phyloP scores from a whole-genome alignment of 2,888 invertebrate genomes.

The Apoda limacodes region DNA sequence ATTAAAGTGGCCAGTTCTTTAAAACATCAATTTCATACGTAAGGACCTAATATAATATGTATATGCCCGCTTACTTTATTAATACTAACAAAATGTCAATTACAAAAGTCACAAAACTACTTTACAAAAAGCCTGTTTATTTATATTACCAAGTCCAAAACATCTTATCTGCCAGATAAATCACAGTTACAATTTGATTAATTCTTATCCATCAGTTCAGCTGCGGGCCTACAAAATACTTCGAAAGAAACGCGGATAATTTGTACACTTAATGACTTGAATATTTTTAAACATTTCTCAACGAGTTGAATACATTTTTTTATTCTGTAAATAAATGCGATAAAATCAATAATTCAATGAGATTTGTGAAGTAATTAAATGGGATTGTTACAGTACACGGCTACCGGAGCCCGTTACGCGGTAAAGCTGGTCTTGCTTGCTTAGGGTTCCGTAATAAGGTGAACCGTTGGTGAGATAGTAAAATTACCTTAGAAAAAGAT shows the following conservation, averaged over 20 bases:
- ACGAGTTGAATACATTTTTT: background rate
- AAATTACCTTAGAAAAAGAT: constrained; percentile 2
- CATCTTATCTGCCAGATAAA: too few relatives aligned
- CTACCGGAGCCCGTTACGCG: constrained; percentile 66
- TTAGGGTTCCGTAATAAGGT: constrained; percentile 1
- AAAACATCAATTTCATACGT: too few relatives aligned
- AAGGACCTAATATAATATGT: too few relatives aligned
- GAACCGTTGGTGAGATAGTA: constrained; percentile 11
- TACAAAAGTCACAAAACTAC: too few relatives aligned
- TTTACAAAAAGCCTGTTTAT: too few relatives aligned
- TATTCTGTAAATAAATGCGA: background rate
- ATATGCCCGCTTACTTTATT: too few relatives aligned
- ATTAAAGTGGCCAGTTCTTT: too few relatives aligned
- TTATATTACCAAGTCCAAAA: too few relatives aligned
- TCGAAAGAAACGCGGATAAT: background rate
- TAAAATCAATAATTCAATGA: background rate
- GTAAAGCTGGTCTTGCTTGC: constrained; percentile 30
- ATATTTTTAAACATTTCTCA: too few relatives aligned
- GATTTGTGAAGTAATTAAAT: constrained; percentile 27
- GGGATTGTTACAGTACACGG: constrained; percentile 43
- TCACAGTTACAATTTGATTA: too few relatives aligned
- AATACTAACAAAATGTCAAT: too few relatives aligned
- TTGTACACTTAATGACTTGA: background rate
- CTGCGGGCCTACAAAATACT: background rate
- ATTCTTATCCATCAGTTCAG: too few relatives aligned